Evolutionary conservation across 2,888 invertebrate genomes (phyloP).

Genomic region (Himalopsyche japonica): DNA sequence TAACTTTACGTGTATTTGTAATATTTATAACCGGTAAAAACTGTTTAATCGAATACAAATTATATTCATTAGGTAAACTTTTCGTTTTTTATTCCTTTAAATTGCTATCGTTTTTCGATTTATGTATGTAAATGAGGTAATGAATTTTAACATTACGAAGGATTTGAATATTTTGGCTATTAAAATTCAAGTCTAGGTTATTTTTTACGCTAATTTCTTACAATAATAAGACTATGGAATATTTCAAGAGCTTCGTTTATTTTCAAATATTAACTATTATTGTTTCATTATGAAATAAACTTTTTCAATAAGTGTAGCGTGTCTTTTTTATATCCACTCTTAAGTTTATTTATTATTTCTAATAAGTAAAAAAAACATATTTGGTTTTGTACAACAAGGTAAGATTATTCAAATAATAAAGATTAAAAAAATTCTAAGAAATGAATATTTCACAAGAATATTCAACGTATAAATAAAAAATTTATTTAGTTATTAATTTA

Average conservation of each 20-base stretch:
- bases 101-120: background rate
- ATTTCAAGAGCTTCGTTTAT: background rate
- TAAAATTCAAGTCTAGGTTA: background rate
- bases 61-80: slow-evolving; percentile 1
- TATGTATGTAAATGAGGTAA: background rate
- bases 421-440: too few species aligned
- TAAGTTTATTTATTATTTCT: too few species aligned
- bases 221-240: background rate
- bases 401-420: too few species aligned
- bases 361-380: too few species aligned
- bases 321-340: too few species aligned
- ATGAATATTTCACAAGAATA: too few species aligned
- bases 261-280: background rate
- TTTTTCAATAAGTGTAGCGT: too few species aligned
- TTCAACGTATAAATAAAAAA: too few species aligned
- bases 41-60: slow-evolving; percentile 9
- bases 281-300: too few species aligned
- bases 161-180: background rate
- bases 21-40: background rate
- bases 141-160: background rate
- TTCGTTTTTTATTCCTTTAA: background rate
- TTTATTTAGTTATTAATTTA: too few species aligned
- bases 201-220: background rate
- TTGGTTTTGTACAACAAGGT: too few species aligned
- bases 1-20: background rate